Percentiles rank a stretch among this genome's conserved stretches.
These are phyloP conservation scores for Siniperca obscura DNA, from an alignment of 2,797 vertebrate genomes.

Conservation along the genomic window DNA sequence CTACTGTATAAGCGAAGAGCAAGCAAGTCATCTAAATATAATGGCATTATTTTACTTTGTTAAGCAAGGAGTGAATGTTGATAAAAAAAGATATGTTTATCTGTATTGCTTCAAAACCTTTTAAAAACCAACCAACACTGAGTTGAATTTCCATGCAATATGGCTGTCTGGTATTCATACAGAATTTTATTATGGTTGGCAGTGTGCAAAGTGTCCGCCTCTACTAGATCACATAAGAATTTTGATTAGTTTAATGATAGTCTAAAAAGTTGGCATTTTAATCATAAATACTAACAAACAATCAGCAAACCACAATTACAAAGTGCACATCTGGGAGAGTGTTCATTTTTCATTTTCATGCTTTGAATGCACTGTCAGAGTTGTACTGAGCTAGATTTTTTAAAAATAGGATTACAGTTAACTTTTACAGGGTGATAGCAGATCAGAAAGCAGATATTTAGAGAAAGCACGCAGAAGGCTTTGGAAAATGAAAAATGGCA, in stretches of 20 bases:
- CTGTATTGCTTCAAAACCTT: slow-evolving; percentile 1
- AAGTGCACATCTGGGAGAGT: slow-evolving; percentile 52
- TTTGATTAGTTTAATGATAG: slow-evolving; percentile 76
- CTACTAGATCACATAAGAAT: slow-evolving; percentile 57
- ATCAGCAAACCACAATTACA: slow-evolving; percentile 67
- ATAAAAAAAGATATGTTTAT: slow-evolving; percentile 38
- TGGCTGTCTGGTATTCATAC: slow-evolving; percentile 56
- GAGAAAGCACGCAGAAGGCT: slow-evolving; percentile 11
- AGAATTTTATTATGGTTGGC: slow-evolving; percentile 52
- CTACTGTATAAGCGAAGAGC: background rate
- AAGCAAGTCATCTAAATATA: background rate
- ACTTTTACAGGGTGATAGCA: slow-evolving; percentile 29
- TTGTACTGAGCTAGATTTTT: slow-evolving; percentile 18
- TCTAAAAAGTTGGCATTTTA: slow-evolving; percentile 69
- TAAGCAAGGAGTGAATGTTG: slow-evolving; percentile 24
- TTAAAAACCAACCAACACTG: slow-evolving; percentile 41
- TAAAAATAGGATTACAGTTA: slow-evolving; percentile 2
- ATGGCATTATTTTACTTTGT: slow-evolving; percentile 20
- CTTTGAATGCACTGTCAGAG: slow-evolving; percentile 51
- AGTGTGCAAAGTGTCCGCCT: slow-evolving; percentile 50
- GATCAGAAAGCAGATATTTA: slow-evolving; percentile 1
- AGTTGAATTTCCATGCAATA: slow-evolving; percentile 54
- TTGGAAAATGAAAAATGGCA: slow-evolving; percentile 40
- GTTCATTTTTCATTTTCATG: slow-evolving; percentile 58
- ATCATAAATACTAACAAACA: slow-evolving; percentile 66